Conservation (phyloP, 1,140 invertebrate species). For the Calliphora vicina region DNA sequence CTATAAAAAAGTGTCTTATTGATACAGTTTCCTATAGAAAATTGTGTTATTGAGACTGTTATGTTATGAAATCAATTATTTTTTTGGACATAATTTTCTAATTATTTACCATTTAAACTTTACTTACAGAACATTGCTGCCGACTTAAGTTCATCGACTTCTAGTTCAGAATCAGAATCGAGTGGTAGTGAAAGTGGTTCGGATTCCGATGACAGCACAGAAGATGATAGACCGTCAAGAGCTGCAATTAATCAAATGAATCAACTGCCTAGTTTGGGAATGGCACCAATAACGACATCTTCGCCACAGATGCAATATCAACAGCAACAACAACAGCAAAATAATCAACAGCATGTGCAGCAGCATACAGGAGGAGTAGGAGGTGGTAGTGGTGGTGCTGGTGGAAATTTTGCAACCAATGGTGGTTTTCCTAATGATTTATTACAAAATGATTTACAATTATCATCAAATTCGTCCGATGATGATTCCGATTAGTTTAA, state of each 20-base stretch:
- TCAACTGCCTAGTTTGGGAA: conserved; percentile 38
- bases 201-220: conserved; percentile 61
- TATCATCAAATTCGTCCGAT: conserved; percentile 66
- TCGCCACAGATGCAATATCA: conserved; percentile 42
- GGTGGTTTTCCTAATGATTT: conserved; percentile 67
- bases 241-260: conserved; percentile 17
- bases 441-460: conserved; percentile 75
- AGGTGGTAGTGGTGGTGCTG: background rate
- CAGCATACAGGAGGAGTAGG: background rate
- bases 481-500: conserved; percentile 54
- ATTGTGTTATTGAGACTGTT: too few species aligned
- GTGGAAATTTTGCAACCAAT: conserved; percentile 44
- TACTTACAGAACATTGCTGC: conserved; percentile 46
- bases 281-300: conserved; percentile 45
- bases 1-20: background rate
- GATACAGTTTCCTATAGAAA: too few species aligned
- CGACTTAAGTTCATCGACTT: conserved; percentile 56
- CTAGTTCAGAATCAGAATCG: conserved; percentile 62
- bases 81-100: too few species aligned
- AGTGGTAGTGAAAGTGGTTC: conserved; percentile 64
- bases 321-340: conserved; percentile 32
- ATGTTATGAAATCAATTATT: too few species aligned
- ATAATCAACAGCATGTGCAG: background rate
- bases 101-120: background rate
- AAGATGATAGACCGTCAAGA: conserved; percentile 53